Conservation (phyloP, 2,113 vertebrate species). For the Isichthys henryi region DNA sequence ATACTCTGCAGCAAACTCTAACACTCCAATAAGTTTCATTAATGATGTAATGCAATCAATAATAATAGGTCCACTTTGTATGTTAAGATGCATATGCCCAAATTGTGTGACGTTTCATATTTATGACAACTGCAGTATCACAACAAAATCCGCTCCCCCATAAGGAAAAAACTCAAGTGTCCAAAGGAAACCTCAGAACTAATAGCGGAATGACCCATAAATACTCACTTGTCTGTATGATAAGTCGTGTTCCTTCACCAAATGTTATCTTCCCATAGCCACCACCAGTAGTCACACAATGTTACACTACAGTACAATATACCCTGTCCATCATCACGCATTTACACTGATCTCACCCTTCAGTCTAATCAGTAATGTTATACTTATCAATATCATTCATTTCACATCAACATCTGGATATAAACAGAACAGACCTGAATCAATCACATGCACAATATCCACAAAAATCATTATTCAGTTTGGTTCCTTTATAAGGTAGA, state of each 20-base stretch:
- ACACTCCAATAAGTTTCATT: background rate
- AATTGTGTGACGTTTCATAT: background rate
- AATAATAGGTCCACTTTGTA: background rate
- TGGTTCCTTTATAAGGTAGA: background rate
- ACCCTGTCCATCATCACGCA: background rate
- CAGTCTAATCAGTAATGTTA: background rate
- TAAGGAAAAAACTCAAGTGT: background rate
- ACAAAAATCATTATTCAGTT: background rate
- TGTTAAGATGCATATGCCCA: background rate
- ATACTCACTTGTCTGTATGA: background rate
- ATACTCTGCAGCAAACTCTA: background rate
- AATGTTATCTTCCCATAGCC: conserved; percentile 28
- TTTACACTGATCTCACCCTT: background rate
- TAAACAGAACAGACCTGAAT: background rate
- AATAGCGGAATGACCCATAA: background rate
- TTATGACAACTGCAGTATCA: background rate
- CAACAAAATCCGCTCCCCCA: background rate
- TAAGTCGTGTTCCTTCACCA: conserved; percentile 21
- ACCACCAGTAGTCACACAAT: background rate
- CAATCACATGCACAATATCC: background rate
- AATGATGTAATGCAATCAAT: background rate
- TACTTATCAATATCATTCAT: background rate
- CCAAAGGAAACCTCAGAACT: background rate
- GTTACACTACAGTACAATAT: background rate
- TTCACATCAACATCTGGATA: background rate